Base-by-base conservation (phyloP, 2,797 vertebrate genomes). In the Otolemur crassicaudatus region DNA sequence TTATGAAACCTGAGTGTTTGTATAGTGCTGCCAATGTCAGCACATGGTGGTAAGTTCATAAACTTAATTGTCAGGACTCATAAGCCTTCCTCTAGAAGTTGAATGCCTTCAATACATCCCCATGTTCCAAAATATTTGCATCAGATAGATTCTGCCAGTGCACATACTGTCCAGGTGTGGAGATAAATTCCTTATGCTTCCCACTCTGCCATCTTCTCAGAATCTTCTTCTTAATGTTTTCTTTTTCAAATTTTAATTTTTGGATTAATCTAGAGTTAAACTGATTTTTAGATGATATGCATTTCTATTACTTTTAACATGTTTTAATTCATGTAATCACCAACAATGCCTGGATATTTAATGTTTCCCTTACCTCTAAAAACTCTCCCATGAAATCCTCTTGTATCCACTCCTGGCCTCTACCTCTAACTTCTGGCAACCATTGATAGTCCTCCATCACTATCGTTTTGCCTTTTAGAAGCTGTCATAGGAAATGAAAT, bases 251-350 rank as follows among this genome's bases (percentile, higher is more conserved):
- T 56, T 73, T 85, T 86, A 31, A 19, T 27, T 90, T 92, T 86
- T 84, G 88, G n/a, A 77, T 72, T 81, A 87, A 31, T 31, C 82
- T 53, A 95, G 63, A 90, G 12, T 23, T 46, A 90, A 91, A 37
- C 53, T 25, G 46, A 92, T 49, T 81, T 69, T 37, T 17, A 11
- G 46, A 20, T 31, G 13, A 23, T 37, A 93, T 46, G n/a, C 8
- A 92, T 84, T 90, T 90, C 80, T 85, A n/a, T 73, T 65, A 63
- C 43, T 96, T 84, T 93, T 69, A 89, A 75, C 43, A 23, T 79
- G 80, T 80, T 88, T 65, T 63, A 22, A 83, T 93, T 67, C 60
- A 89, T 27, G 43, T 92, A 83, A 91, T 23, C 2, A 67, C 31
- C 77, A 94, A 40, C 46, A 70, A 77, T 73, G 67, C 72, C 17